A percentile compares a stretch with the other conserved stretches of the same genome.
phyloP scores from a whole-genome alignment of 2,113 vertebrate species.

The Paralichthys olivaceus region DNA sequence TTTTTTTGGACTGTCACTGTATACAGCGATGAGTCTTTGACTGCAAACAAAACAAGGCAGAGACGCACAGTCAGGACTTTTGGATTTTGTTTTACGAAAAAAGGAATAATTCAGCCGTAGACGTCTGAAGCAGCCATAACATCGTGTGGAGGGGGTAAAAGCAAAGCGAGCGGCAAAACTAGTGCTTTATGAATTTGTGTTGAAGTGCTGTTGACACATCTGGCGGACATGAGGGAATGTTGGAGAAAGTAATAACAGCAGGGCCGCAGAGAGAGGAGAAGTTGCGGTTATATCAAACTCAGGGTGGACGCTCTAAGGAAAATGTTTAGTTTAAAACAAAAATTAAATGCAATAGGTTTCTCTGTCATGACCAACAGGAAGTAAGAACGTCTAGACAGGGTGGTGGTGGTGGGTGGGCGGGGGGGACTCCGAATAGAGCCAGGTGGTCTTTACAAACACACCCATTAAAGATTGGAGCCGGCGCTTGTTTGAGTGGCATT shows the following conservation, averaged over 20 bases:
- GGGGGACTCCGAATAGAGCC: constrained; percentile 1
- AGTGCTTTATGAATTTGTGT: neutral
- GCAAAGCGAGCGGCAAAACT: no score
- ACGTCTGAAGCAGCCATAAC: neutral
- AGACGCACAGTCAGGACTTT: no score
- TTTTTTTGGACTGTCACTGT: constrained; percentile 1
- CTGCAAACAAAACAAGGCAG: constrained; percentile 8
- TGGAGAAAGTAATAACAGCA: neutral
- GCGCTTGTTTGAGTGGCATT: constrained; percentile 73
- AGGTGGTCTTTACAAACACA: constrained; percentile 69
- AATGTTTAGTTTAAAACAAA: neutral
- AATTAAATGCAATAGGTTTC: neutral
- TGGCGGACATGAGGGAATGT: neutral
- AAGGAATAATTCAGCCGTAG: no score
- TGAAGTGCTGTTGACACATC: neutral
- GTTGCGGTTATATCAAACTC: neutral
- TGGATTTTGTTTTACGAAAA: no score
- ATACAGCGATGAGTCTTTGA: constrained; percentile 28
- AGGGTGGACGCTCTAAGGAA: neutral
- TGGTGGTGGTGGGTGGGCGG: neutral
- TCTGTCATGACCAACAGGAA: neutral
- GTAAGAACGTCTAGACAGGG: constrained; percentile 32
- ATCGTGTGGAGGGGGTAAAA: neutral
- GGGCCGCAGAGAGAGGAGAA: neutral
- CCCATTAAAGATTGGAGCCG: constrained; percentile 47